Percentiles rank a stretch among this genome's conserved stretches.
Evolutionary conservation across 2,797 vertebrate genomes (phyloP).

Genomic region (Petrocephalus sullivani): DNA sequence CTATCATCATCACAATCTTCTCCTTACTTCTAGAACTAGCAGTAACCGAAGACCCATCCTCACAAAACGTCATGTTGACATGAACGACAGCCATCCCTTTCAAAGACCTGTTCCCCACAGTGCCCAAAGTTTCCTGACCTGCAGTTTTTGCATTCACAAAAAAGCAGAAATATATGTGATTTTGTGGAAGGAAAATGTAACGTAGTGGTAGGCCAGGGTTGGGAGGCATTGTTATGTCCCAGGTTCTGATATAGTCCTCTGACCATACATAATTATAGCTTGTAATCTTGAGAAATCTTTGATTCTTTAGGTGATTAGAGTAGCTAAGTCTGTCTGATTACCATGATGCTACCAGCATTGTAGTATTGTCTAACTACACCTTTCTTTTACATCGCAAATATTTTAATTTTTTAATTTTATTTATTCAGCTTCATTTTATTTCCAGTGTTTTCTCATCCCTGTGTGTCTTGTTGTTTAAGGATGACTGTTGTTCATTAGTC

Average conservation of each 20-base stretch:
- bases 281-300: neutral
- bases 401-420: neutral
- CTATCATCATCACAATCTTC: neutral
- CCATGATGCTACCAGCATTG: neutral
- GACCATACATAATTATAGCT: neutral
- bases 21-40: neutral
- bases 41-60: neutral
- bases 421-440: neutral
- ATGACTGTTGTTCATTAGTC: neutral
- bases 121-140: neutral
- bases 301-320: neutral
- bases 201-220: too few species aligned
- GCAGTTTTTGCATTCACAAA: neutral
- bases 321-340: neutral
- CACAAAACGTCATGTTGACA: neutral
- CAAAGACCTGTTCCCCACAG: neutral
- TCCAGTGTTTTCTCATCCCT: neutral
- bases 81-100: neutral
- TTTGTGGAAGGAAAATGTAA: too few species aligned
- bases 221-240: too few species aligned
- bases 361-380: neutral
- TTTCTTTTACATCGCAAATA: neutral
- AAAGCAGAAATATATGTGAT: neutral
- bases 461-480: neutral
- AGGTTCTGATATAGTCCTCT: neutral